phyloP scores from a whole-genome alignment of 2,888 invertebrate species.

The Harmothoe impar region DNA sequence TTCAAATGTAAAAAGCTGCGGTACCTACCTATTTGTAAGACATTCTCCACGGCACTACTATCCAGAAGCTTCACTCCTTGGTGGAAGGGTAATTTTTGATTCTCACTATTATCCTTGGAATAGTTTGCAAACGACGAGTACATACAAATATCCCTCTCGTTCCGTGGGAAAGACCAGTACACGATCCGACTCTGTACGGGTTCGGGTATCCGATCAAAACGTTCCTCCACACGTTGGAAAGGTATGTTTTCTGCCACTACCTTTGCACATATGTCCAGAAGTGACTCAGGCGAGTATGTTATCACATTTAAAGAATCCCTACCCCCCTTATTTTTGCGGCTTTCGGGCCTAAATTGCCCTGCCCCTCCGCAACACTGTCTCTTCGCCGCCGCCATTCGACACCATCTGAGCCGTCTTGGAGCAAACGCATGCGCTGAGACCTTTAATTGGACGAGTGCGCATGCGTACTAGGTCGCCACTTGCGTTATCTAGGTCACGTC shows the following conservation, averaged over 20 bases:
- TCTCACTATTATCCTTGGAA: slow-evolving; percentile 86
- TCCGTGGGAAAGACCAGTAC: slow-evolving; percentile 94
- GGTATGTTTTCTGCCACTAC: slow-evolving; percentile 93
- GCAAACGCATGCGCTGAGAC: slow-evolving; percentile 67
- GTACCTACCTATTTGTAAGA: slow-evolving; percentile 93
- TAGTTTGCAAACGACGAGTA: slow-evolving; percentile 90
- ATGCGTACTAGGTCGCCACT: slow-evolving; percentile 65
- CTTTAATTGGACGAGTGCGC: slow-evolving; percentile 68
- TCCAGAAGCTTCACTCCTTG: slow-evolving; percentile 93
- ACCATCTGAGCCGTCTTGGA: slow-evolving; percentile 63
- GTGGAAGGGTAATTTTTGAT: slow-evolving; percentile 92
- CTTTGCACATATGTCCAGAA: slow-evolving; percentile 92
- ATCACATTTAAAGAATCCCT: slow-evolving; percentile 57
- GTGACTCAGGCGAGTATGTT: slow-evolving; percentile 86
- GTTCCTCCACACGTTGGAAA: slow-evolving; percentile 93
- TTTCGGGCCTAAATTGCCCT: slow-evolving; percentile 68
- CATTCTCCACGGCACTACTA: slow-evolving; percentile 91
- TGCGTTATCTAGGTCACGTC: slow-evolving; percentile 40
- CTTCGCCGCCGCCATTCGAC: slow-evolving; percentile 70
- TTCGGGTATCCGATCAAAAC: slow-evolving; percentile 93
- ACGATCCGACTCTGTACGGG: slow-evolving; percentile 94
- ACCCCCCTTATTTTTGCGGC: slow-evolving; percentile 58
- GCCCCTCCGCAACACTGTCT: slow-evolving; percentile 67
- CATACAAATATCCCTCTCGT: slow-evolving; percentile 94
- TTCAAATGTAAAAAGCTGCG: background rate